Conservation (phyloP, 2,888 invertebrate genomes). For the Scaptomyza parva region DNA sequence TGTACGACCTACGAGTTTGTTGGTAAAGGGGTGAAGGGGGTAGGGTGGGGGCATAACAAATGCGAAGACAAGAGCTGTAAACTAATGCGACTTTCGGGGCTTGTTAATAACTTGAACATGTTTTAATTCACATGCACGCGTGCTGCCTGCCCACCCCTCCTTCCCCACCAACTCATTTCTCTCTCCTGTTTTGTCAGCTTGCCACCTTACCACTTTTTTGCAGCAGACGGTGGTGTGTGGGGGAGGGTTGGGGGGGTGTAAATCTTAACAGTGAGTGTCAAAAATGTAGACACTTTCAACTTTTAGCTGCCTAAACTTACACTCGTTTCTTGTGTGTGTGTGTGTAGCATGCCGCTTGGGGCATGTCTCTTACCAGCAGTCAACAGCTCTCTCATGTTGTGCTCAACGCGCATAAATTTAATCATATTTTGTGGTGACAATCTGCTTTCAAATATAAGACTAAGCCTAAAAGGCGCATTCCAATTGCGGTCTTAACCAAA, state of each 20-base stretch:
- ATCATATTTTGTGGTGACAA: slow-evolving; percentile 58
- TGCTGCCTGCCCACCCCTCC: not conserved
- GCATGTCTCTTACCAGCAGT: slow-evolving; percentile 46
- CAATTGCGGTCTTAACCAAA: not conserved
- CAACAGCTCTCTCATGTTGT: slow-evolving; percentile 55
- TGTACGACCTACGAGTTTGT: slow-evolving; percentile 13
- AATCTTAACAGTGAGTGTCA: slow-evolving; percentile 50
- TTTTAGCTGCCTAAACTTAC: slow-evolving; percentile 36
- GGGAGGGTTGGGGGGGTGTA: slow-evolving; percentile 7
- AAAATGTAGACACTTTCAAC: slow-evolving; percentile 39
- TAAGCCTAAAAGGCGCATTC: slow-evolving; percentile 3
- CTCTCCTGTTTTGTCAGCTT: slow-evolving; percentile 10
- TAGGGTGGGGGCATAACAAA: slow-evolving; percentile 23
- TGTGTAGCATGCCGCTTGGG: slow-evolving; percentile 27
- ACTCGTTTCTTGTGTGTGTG: slow-evolving; percentile 33
- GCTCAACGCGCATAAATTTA: slow-evolving; percentile 68
- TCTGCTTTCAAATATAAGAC: slow-evolving; percentile 27
- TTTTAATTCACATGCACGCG: slow-evolving; percentile 70
- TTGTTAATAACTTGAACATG: slow-evolving; percentile 77
- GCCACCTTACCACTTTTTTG: slow-evolving; percentile 18
- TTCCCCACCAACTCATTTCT: slow-evolving; percentile 3
- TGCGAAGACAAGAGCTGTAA: slow-evolving; percentile 45
- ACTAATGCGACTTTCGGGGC: slow-evolving; percentile 69
- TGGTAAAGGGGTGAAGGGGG: not conserved
- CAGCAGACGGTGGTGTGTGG: too few species aligned